Evolutionary conservation across 1,140 invertebrate species (phyloP).

Genomic region (Eriosoma lanigerum): DNA sequence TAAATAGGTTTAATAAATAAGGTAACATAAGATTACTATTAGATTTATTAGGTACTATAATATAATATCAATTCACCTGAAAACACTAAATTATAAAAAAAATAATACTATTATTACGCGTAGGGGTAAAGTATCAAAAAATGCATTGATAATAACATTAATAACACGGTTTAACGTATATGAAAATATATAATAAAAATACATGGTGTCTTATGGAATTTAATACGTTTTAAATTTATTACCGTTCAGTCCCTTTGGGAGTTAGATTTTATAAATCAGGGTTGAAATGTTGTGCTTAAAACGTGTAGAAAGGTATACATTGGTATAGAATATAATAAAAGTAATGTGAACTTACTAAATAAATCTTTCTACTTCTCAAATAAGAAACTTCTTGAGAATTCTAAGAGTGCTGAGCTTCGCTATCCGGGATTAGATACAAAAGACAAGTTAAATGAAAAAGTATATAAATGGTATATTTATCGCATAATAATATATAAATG

Average conservation of each 20-base stretch:
- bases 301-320: background rate
- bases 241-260: background rate
- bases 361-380: constrained; percentile 33
- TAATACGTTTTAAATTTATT: constrained; percentile 33
- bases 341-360: constrained; percentile 10
- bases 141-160: too few species aligned
- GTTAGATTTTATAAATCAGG: constrained; percentile 31
- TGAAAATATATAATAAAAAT: background rate
- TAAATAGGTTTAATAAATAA: too few species aligned
- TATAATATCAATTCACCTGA: too few species aligned
- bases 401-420: background rate
- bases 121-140: too few species aligned
- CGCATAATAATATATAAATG: background rate
- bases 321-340: constrained; percentile 25
- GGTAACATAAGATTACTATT: too few species aligned
- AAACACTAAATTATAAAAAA: too few species aligned
- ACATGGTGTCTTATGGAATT: background rate
- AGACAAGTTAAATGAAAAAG: constrained; percentile 30
- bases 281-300: constrained; percentile 20
- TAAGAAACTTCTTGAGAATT: constrained; percentile 18
- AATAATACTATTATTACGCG: too few species aligned
- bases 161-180: too few species aligned
- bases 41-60: too few species aligned
- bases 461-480: constrained; percentile 10
- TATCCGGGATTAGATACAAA: constrained; percentile 1